Conservation (phyloP, 2,113 vertebrate genomes). For the Dolichallabes microphthalmus region DNA sequence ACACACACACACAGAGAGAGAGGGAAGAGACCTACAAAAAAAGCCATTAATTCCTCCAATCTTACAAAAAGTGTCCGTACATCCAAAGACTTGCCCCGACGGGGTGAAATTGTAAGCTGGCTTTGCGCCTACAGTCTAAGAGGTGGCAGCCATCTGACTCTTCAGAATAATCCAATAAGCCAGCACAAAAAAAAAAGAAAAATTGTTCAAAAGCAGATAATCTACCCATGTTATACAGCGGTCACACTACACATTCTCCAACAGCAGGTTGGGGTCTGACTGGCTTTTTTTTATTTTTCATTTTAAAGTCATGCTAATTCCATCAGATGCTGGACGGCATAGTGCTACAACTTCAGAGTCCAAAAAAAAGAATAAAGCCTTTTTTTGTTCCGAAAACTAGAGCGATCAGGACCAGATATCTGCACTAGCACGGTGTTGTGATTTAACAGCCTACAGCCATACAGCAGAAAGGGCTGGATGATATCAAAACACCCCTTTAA, state of each 20-base stretch:
- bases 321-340: conserved; percentile 51
- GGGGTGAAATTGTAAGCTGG: conserved; percentile 50
- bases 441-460: conserved; percentile 38
- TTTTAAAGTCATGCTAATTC: conserved; percentile 36
- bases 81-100: conserved; percentile 58
- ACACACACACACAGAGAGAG: conserved; percentile 56
- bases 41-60: conserved; percentile 60
- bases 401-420: conserved; percentile 37
- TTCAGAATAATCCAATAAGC: conserved; percentile 64
- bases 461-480: conserved; percentile 42
- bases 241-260: conserved; percentile 72
- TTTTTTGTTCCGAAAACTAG: conserved; percentile 38
- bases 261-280: conserved; percentile 60
- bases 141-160: conserved; percentile 58
- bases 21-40: conserved; percentile 40
- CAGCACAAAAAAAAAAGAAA: conserved; percentile 58
- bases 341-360: conserved; percentile 45
- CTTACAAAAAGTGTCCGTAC: conserved; percentile 65
- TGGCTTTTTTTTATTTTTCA: conserved; percentile 40
- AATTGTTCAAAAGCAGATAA: conserved; percentile 49
- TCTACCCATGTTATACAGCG: conserved; percentile 64
- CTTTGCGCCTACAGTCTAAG: conserved; percentile 37
- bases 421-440: conserved; percentile 20
- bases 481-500: conserved; percentile 48
- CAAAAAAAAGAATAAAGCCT: background rate